Evolutionary conservation across 2,797 vertebrate species (phyloP).

Genomic region (Huso huso): DNA sequence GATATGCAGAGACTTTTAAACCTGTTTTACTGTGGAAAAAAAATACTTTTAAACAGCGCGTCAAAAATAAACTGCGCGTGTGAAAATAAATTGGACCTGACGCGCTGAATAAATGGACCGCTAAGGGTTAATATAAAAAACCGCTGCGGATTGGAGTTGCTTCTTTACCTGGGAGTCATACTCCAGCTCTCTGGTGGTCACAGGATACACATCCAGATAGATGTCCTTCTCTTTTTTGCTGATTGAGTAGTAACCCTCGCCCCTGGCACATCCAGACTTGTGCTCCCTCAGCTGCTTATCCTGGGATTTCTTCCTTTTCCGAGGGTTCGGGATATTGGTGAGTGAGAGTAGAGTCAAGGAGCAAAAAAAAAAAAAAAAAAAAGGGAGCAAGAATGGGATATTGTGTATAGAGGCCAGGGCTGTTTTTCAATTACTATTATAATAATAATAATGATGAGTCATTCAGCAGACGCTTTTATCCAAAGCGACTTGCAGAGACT

Average conservation of each 20-base stretch:
- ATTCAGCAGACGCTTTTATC: no score
- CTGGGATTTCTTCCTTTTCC: conserved; percentile 66
- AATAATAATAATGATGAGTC: no score
- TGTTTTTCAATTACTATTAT: background rate
- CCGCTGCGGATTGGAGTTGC: no score
- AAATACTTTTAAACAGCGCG: no score
- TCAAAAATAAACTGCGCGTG: no score
- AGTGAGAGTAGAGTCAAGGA: conserved; percentile 50
- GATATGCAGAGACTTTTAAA: no score
- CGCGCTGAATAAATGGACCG: no score
- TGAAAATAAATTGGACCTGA: no score
- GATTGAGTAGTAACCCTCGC: conserved; percentile 87
- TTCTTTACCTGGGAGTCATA: conserved; percentile 58
- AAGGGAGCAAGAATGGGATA: background rate
- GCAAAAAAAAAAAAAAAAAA: conserved; percentile 8
- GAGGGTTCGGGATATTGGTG: conserved; percentile 80
- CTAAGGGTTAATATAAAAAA: no score
- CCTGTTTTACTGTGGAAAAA: no score
- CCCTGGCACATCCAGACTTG: conserved; percentile 77
- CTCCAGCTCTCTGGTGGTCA: conserved; percentile 68
- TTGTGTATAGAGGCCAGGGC: background rate
- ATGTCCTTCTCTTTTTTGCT: conserved; percentile 88
- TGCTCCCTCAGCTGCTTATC: conserved; percentile 73
- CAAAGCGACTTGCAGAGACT: no score
- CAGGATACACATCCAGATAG: conserved; percentile 80